Evolutionary conservation across 2,888 invertebrate genomes (phyloP).

Genomic region (Steromphala cineraria): DNA sequence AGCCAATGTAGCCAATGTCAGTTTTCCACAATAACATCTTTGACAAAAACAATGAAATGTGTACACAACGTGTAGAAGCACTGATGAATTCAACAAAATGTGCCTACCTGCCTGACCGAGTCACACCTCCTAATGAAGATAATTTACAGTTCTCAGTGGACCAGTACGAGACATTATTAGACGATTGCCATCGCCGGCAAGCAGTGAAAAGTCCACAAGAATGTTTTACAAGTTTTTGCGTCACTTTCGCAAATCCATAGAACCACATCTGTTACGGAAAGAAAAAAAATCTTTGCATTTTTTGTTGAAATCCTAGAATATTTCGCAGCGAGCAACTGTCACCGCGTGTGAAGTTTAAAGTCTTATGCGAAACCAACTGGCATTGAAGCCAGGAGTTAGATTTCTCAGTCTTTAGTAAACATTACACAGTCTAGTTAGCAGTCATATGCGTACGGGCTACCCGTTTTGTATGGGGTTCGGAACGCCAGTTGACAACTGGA

Average conservation of each 20-base stretch:
- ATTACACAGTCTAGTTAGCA: constrained; percentile 38
- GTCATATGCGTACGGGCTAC: constrained; percentile 63
- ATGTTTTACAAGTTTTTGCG: constrained; percentile 8
- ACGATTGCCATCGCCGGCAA: not conserved
- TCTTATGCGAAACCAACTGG: not conserved
- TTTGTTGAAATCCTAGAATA: constrained; percentile 31
- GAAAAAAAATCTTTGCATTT: not conserved
- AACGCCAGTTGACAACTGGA: constrained; percentile 70
- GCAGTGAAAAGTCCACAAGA: not conserved
- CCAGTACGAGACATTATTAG: not conserved
- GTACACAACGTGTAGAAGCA: constrained; percentile 11
- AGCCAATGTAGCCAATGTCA: not conserved
- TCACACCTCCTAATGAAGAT: constrained; percentile 3
- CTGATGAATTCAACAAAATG: constrained; percentile 9
- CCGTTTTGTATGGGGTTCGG: constrained; percentile 63
- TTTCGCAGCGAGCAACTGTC: constrained; percentile 3
- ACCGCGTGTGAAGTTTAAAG: too few relatives aligned
- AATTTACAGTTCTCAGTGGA: constrained; percentile 8
- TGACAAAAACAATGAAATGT: constrained; percentile 16
- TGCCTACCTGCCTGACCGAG: not conserved
- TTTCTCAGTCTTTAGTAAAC: not conserved
- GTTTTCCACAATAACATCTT: constrained; percentile 12
- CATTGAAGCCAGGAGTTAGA: not conserved
- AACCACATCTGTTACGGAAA: constrained; percentile 12
- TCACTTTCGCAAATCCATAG: not conserved